Percentiles rank a stretch among this genome's conserved stretches.
These are phyloP conservation scores for Cryptoprocta ferox DNA, from an alignment of 2,797 vertebrate genomes.

Conservation along the genomic window DNA sequence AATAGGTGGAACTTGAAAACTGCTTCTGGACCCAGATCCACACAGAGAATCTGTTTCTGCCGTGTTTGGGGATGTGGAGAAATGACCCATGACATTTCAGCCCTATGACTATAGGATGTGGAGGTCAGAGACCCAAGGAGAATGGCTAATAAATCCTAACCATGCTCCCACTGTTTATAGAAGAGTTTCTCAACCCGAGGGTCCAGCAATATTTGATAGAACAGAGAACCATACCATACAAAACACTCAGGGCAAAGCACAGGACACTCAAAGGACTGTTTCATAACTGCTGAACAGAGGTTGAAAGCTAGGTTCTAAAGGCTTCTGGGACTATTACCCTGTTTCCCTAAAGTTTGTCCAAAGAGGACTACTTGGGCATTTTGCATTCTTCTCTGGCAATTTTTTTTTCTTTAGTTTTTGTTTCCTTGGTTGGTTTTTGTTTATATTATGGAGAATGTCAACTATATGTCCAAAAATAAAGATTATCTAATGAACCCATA, in stretches of 20 bases:
- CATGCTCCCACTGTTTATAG: background rate
- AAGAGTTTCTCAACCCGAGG: background rate
- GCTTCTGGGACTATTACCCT: background rate
- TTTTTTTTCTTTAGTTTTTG: background rate
- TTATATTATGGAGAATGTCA: background rate
- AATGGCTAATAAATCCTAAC: background rate
- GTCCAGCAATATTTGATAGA: background rate
- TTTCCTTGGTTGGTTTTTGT: background rate
- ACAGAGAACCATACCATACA: background rate
- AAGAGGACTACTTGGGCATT: background rate
- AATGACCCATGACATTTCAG: constrained; percentile 66
- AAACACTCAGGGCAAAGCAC: background rate
- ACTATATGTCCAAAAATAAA: background rate
- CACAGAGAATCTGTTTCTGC: constrained; percentile 54
- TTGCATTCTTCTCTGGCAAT: background rate
- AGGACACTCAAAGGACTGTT: background rate
- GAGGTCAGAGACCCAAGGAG: constrained; percentile 64
- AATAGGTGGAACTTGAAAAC: constrained; percentile 64
- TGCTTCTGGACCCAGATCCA: constrained; percentile 60
- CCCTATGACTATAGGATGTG: constrained; percentile 69
- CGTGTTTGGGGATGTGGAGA: constrained; percentile 20
- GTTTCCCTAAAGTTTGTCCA: background rate
- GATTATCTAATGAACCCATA: background rate
- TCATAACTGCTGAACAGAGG: background rate
- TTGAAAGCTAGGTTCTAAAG: constrained; percentile 43